Evolutionary conservation across 2,888 invertebrate species (phyloP).

Genomic region (Archaeoteleia sp.): DNA sequence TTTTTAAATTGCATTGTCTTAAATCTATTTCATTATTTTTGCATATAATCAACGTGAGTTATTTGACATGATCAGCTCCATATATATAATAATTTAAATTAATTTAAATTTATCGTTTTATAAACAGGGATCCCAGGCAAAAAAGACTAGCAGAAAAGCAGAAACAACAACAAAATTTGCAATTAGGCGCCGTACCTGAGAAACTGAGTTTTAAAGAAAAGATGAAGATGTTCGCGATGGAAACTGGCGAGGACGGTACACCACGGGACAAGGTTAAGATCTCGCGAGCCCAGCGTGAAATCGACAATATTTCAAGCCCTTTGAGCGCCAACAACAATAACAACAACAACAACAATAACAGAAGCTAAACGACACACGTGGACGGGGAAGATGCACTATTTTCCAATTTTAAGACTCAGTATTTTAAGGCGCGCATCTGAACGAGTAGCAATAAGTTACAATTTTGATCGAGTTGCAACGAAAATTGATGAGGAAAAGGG

Average conservation of each 20-base stretch:
- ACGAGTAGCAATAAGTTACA: too few relatives aligned
- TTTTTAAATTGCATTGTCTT: too few relatives aligned
- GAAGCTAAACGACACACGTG: constrained; percentile 31
- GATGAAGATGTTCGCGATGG: constrained; percentile 99
- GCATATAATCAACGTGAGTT: too few relatives aligned
- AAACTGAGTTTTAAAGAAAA: constrained; percentile 98
- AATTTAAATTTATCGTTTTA: too few relatives aligned
- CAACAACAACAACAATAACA: constrained; percentile 61
- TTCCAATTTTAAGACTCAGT: background rate
- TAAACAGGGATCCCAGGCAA: constrained; percentile 90
- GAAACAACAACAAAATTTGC: constrained; percentile 78
- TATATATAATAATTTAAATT: too few relatives aligned
- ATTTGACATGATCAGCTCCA: too few relatives aligned
- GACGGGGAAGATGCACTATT: background rate
- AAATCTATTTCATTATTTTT: too few relatives aligned
- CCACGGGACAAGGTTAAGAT: constrained; percentile 97
- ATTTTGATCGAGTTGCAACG: background rate
- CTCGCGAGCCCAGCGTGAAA: constrained; percentile 95
- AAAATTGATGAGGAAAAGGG: background rate
- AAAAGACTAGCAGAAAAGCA: constrained; percentile 90
- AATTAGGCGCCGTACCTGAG: constrained; percentile 85
- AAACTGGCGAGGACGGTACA: constrained; percentile 93
- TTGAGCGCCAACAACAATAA: constrained; percentile 66
- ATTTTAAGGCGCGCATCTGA: too few relatives aligned
- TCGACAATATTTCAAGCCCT: constrained; percentile 82